These are phyloP conservation scores for Nebria brevicollis DNA, from an alignment of 2,888 invertebrate species.

Conservation along the genomic window DNA sequence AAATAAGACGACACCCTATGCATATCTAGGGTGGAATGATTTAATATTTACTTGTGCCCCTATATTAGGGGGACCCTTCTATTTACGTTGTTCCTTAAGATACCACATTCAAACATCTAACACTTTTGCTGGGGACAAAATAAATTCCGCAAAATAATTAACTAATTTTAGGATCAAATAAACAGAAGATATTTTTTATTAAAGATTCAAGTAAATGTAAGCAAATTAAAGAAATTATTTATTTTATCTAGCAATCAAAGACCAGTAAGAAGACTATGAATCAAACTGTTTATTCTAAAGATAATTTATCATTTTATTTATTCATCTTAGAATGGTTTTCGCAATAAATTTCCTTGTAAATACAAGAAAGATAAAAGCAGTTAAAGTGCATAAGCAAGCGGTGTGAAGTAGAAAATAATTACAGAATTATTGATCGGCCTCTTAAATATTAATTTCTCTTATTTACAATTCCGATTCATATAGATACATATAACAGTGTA, in stretches of 20 bases:
- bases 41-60: conserved; percentile 39
- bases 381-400: neutral
- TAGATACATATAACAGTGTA: conserved; percentile 26
- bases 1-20: conserved; percentile 42
- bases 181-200: too few species aligned
- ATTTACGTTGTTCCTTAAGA: conserved; percentile 25
- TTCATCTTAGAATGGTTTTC: neutral
- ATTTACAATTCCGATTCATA: conserved; percentile 41
- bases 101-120: neutral
- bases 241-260: too few species aligned
- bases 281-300: neutral
- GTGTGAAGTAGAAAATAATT: conserved; percentile 23
- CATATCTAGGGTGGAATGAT: conserved; percentile 35
- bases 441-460: conserved; percentile 28
- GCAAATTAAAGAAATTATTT: too few species aligned
- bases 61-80: conserved; percentile 25
- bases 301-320: neutral
- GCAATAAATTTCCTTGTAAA: neutral
- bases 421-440: conserved; percentile 30
- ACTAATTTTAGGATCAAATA: neutral
- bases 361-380: neutral
- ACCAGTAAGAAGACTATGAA: too few species aligned
- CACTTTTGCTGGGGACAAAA: neutral
- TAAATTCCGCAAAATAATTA: neutral
- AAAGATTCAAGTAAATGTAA: too few species aligned